Evolutionary conservation across 92 coral and sea anemone genomes (phyloP), one percentile per base, ranked within the genome.

Genomic region (Epizoanthus rinbou): DNA sequence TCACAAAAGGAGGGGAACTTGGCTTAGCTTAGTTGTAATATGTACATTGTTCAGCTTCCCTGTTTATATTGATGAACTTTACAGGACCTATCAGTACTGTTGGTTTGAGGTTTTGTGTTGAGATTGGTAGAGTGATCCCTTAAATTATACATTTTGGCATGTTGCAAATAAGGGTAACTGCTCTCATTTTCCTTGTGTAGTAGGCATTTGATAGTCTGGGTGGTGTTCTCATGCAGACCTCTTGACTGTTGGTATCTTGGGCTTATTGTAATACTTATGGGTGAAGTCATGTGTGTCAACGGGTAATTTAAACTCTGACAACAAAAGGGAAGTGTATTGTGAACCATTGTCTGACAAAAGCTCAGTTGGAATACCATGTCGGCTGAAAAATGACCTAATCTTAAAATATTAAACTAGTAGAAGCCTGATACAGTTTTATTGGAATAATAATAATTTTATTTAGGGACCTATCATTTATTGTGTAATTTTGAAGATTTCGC

Each of bases 1-100:
- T 75, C 59, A 43, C 39, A 64, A 75, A 31, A 56, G 67, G 80
- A 75, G 37, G 57, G 67, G 68, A 75, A 37, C 57, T 75, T 57
- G 54, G 80, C 80, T 11, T 47, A 47, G 53, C 53, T 47, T 47
- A 47, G 53, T 47, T 11, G 7, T 47, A n/a, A n/a, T n/a, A n/a
- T n/a, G n/a, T n/a, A n/a, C n/a, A n/a, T 41, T 41, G 47, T 8
- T 41, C 47, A 41, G 47, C 47, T 8, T 65, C 45, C 37, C 70
- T 28, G 3, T 65, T n/a, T n/a, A n/a, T 10, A 16, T 35, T 65
- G 18, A 65, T 65, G 70, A 65, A 65, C 70, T 65, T 65, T 15
- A 22, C 41, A 31, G 17, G 9, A 41, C 9, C 70, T 23, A 65
- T 65, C 37, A 22, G 70, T n/a, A n/a, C n/a, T 16, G 19, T 23